Percentiles rank a stretch among this genome's conserved stretches.
phyloP scores from a whole-genome alignment of 1,140 invertebrate genomes.

The Asobara japonica region DNA sequence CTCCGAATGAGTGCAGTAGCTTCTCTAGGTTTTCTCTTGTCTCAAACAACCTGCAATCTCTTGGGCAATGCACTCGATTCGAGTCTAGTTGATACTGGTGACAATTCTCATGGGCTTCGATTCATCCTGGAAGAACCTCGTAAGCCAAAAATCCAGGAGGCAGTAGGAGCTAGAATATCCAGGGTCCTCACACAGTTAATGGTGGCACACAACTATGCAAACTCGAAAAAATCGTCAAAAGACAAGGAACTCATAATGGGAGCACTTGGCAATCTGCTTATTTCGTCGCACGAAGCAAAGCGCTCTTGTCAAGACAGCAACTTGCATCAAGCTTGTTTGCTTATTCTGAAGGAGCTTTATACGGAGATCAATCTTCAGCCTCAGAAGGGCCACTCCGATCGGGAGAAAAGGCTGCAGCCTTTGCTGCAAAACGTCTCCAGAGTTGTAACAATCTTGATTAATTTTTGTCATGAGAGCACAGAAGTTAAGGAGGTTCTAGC shows the following conservation, averaged over 20 bases:
- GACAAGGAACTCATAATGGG: conserved; percentile 60
- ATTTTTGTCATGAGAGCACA: conserved; percentile 63
- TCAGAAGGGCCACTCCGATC: conserved; percentile 56
- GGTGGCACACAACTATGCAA: conserved; percentile 60
- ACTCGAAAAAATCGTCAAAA: conserved; percentile 46
- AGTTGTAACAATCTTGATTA: conserved; percentile 65
- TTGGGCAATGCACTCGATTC: not conserved
- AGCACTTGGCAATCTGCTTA: conserved; percentile 64
- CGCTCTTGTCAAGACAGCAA: conserved; percentile 52
- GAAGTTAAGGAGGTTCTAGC: conserved; percentile 59
- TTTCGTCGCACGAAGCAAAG: conserved; percentile 64
- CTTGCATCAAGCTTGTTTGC: conserved; percentile 55
- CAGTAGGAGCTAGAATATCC: conserved; percentile 62
- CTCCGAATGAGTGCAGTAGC: conserved; percentile 52
- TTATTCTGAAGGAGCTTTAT: conserved; percentile 63
- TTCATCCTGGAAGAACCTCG: no score
- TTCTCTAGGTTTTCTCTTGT: conserved; percentile 53
- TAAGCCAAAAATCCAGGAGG: no score
- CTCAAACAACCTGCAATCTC: conserved; percentile 40
- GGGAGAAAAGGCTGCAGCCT: conserved; percentile 60
- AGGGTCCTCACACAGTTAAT: conserved; percentile 62
- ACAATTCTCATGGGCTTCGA: not conserved
- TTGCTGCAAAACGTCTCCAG: conserved; percentile 63
- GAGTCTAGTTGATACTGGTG: conserved; percentile 8
- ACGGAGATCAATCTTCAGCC: conserved; percentile 66